Base-by-base conservation (phyloP, 1,140 invertebrate species). In the Ips nitidus region DNA sequence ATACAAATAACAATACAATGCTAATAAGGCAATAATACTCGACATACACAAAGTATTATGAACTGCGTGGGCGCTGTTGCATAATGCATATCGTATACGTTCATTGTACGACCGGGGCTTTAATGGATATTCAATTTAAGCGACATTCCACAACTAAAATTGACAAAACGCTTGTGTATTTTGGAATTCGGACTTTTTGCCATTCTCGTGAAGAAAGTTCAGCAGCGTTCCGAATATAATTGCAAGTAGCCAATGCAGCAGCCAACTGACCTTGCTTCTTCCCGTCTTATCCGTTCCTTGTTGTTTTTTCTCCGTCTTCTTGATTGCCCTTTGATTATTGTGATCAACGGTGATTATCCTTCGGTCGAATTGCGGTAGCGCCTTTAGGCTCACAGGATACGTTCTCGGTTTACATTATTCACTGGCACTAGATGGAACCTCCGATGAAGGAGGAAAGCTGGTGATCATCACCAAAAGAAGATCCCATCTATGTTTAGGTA, bases 241-340 rank as follows among this genome's bases (percentile, higher is more conserved):
- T 50, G 45, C 22, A 50, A 50, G 45, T 50, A 22, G 45, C 45
- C 45, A 8, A 22, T 22, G 22, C 53, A 38, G 37, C 57, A 5
- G 57, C 41, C 57, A 52, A 45, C 45, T 40, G 60, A 62, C 60
- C 60, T 62, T 62, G 60, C 41, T 62, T 47, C 60, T 62, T n/a
- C 57, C 8, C 41, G 57, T 41, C 59, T 62, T 62, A 36, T 47
- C 38, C 45, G 6, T 41, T 6, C 40, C 7, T 22, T 22, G 22
- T 22, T 22, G 22, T 22, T 22, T 22, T 22, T 61, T 8, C n/a
- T 64, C 37, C 52, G 42, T 53, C 47, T 38, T 37, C 61, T 64
- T 64, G 61, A 64, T 64, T 64, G 61, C 50, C 38, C 61, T 64
- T 64, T 64, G 61, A 64, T 64, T 64, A 64, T 64, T 64, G 61